Evolutionary conservation across 2,888 invertebrate genomes (phyloP), one percentile per base, ranked within the genome.

Genomic region (Luffia ferchaultella): DNA sequence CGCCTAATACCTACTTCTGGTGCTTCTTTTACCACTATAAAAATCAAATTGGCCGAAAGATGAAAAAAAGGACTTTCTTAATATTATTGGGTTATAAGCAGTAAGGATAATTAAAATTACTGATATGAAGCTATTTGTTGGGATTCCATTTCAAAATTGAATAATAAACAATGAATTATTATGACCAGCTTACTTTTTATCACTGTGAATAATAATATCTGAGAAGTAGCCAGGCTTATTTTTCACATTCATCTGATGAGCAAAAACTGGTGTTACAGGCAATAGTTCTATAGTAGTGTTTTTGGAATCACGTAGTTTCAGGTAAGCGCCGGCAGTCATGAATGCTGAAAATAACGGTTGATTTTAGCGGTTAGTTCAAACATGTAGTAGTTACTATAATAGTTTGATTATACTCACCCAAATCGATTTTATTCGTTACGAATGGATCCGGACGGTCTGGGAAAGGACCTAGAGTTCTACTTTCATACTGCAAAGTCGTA

Each of bases 121-220:
- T n/a, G n/a, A n/a, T n/a, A n/a, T n/a, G n/a, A n/a, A n/a, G n/a
- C n/a, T n/a, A n/a, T n/a, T n/a, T n/a, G n/a, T n/a, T n/a, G n/a
- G n/a, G n/a, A n/a, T n/a, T n/a, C n/a, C n/a, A n/a, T n/a, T n/a
- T n/a, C n/a, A n/a, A n/a, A n/a, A n/a, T n/a, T n/a, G n/a, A n/a
- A n/a, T n/a, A n/a, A n/a, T n/a, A n/a, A n/a, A n/a, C n/a, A n/a
- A n/a, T n/a, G n/a, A n/a, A n/a, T n/a, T n/a, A n/a, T n/a, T n/a
- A n/a, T n/a, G n/a, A n/a, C n/a, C n/a, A n/a, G n/a, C 76, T 73
- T 73, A 87, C 88, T 76, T 84, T 63, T 86, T 84, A 62, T 87
- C 87, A 44, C 74, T 71, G 58, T 87, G 87, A 51, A 89, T 78
- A 43, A 89, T 86, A 51, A 89, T 68, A 60, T 89, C 89, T 1